phyloP scores from a whole-genome alignment of 2,797 vertebrate genomes.

The Acomys russatus region DNA sequence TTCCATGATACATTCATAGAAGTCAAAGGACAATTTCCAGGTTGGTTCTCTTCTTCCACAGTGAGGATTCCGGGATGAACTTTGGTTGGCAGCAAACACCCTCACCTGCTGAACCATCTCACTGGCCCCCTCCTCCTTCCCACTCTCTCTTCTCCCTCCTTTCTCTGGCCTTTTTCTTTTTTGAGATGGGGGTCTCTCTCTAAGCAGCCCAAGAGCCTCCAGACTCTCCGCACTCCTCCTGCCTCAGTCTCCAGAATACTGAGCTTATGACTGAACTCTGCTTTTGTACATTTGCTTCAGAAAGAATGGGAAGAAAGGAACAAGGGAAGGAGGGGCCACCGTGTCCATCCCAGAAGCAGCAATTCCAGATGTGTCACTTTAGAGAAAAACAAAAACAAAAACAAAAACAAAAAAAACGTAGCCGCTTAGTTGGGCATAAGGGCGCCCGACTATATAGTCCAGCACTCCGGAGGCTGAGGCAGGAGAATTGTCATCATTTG shows the following conservation, averaged over 20 bases:
- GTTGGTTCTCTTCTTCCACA: neutral
- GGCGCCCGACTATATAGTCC: neutral
- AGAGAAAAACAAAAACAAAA: too few relatives aligned
- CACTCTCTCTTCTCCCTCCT: neutral
- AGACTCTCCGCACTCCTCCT: neutral
- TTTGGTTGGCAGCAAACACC: neutral
- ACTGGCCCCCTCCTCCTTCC: neutral
- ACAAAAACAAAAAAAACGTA: too few relatives aligned
- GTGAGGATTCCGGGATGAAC: neutral
- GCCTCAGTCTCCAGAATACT: neutral
- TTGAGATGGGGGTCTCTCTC: neutral
- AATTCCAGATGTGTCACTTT: neutral
- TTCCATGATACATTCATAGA: neutral
- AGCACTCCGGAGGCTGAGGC: neutral
- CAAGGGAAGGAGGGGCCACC: neutral
- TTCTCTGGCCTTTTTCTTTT: neutral
- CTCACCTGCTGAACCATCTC: neutral
- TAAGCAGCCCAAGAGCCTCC: neutral
- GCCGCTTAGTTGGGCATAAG: neutral
- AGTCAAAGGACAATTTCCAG: neutral
- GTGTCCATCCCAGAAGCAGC: rapidly evolving
- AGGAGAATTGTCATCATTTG: neutral
- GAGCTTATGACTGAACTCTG: neutral
- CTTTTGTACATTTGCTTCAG: neutral
- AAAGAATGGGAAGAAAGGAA: neutral